Evolutionary conservation across 2,113 vertebrate genomes (phyloP), one percentile per base, ranked within the genome.

Genomic region (Varanus komodoensis): DNA sequence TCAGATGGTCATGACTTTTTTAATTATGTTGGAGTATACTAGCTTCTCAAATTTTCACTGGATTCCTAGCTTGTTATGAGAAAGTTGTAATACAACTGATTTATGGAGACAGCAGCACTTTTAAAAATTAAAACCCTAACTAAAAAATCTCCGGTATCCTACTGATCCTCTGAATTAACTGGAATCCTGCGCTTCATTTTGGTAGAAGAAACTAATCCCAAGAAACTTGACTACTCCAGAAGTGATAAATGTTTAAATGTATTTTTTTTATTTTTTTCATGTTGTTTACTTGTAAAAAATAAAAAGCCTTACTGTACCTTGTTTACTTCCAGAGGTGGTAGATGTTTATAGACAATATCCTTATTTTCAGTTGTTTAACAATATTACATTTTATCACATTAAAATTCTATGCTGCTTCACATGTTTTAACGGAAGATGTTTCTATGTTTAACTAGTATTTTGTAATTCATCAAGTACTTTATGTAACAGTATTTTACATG

Each of bases 201-300:
- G 50, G 34, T 68, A 8, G 38, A n/a, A 84, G 15, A 77, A 77
- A n/a, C 27, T 15, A 54, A 54, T 78, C 32, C 21, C 6, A 94
- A 89, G 88, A 96, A 95, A 89, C 27, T 3, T 88, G 91, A 92
- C 80, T 84, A 89, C 85, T 93, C 92, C 86, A 84, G 93, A 91
- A 94, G 84, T 38, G 1, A 87, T 91, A n/a, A 89, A 82, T 91
- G 88, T 94, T 92, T 89, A 94, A 92, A 95, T 95, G 91, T 92
- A 95, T 95, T 96, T 95, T 95, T 94, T 93, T 93, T 95, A 86
- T 89, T 95, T 96, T 94, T 94, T 93, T 5, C 92, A 95, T 94
- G 96, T 96, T 94, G 85, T 95, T 94, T 95, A 92, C 94, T 90
- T 92, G 91, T 95, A 95, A 95, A 96, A 96, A 95, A 95, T 95